Conservation (phyloP, 2,113 vertebrate genomes). For the Aramus guarauna region DNA sequence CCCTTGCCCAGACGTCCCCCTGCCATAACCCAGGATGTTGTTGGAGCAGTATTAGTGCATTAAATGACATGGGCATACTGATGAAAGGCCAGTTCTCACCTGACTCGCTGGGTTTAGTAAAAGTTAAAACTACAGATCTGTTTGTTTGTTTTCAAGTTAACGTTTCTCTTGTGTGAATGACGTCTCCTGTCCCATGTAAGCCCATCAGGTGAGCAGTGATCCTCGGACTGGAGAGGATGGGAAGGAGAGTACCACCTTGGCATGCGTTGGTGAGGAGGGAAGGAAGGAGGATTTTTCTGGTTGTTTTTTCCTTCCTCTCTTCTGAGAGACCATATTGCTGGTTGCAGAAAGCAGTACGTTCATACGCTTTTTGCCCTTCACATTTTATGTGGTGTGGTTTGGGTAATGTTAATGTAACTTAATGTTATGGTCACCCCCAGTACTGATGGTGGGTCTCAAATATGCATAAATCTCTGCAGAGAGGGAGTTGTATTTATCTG, state of each 20-base stretch:
- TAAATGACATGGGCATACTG: background rate
- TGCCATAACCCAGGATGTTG: background rate
- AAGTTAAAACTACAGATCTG: background rate
- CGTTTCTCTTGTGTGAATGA: background rate
- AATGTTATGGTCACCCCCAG: background rate
- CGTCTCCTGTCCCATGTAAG: background rate
- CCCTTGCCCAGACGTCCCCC: background rate
- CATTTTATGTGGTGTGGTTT: background rate
- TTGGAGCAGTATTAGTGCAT: background rate
- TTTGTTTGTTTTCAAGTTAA: background rate
- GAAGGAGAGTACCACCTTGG: background rate
- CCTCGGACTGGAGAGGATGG: background rate
- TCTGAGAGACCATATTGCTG: background rate
- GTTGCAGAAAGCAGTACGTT: background rate
- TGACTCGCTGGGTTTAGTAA: background rate
- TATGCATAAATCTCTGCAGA: background rate
- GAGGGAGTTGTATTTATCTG: background rate
- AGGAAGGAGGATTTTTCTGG: background rate
- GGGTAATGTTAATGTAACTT: background rate
- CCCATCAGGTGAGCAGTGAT: background rate
- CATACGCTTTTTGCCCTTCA: background rate
- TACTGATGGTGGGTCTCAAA: background rate
- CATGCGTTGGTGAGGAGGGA: background rate
- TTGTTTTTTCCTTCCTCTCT: background rate
- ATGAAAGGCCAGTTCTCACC: background rate